A percentile compares a stretch with the other conserved stretches of the same genome.
phyloP scores from a whole-genome alignment of 1,140 invertebrate species.

The Brachionus koreanus region DNA sequence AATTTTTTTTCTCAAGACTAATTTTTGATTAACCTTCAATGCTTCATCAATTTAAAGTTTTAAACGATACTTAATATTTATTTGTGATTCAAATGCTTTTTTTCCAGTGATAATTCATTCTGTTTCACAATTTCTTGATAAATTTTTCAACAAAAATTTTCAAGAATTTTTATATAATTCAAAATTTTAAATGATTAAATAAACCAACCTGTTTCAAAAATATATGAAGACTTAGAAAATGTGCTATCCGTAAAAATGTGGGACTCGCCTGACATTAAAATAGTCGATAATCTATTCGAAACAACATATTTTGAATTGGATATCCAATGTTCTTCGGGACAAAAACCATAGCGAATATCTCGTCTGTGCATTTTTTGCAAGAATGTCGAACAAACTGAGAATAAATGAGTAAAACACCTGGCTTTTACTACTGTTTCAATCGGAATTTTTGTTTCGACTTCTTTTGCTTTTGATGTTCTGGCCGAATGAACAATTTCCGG shows the following conservation, averaged over 20 bases:
- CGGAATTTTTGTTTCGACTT: neutral
- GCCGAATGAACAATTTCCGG: neutral
- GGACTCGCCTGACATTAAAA: neutral
- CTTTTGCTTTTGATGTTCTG: neutral
- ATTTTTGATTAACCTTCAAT: too few relatives aligned
- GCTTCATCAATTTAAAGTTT: too few relatives aligned
- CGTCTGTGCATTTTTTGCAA: slow-evolving; percentile 26
- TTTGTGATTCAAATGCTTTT: too few relatives aligned
- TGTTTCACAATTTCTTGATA: too few relatives aligned
- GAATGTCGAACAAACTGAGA: neutral
- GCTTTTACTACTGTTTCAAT: neutral
- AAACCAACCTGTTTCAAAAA: slow-evolving; percentile 1
- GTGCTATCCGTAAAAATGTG: neutral
- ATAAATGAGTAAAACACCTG: slow-evolving; percentile 19
- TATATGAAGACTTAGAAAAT: slow-evolving; percentile 3
- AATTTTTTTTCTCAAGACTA: too few relatives aligned
- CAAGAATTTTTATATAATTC: too few relatives aligned
- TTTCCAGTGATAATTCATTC: too few relatives aligned
- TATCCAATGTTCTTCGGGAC: slow-evolving; percentile 41
- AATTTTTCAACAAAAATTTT: neutral
- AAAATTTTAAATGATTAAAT: too few relatives aligned
- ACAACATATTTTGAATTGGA: slow-evolving; percentile 34
- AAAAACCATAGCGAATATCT: slow-evolving; percentile 38
- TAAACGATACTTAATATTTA: too few relatives aligned
- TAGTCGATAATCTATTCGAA: neutral